A percentile compares a stretch with the other conserved stretches of the same genome.
These are phyloP conservation scores for Campopleginae sp. DNA, from an alignment of 2,888 invertebrate species.

Conservation along the genomic window DNA sequence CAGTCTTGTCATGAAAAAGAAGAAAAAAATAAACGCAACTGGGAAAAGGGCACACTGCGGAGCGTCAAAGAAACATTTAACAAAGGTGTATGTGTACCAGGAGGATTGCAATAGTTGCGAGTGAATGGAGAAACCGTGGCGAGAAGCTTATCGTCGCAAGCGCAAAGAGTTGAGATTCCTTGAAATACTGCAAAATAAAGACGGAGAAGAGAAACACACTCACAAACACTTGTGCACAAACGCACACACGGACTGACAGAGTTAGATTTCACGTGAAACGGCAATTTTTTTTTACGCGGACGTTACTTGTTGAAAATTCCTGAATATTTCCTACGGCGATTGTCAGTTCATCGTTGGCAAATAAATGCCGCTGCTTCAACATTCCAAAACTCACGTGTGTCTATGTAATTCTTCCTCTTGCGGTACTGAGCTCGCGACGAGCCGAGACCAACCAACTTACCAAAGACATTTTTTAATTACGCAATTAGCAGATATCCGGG, in stretches of 20 bases:
- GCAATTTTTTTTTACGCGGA: constrained; percentile 45
- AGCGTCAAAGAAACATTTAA: constrained; percentile 26
- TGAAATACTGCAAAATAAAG: constrained; percentile 38
- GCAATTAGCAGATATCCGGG: constrained; percentile 52
- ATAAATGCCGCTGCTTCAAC: constrained; percentile 35
- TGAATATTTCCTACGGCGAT: constrained; percentile 34
- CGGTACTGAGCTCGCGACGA: constrained; percentile 15
- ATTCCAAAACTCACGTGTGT: constrained; percentile 34
- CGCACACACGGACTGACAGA: neutral
- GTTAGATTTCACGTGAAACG: constrained; percentile 53
- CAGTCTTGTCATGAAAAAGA: constrained; percentile 16
- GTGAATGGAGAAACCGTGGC: constrained; percentile 41
- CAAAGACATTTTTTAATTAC: constrained; percentile 52
- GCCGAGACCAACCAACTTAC: constrained; percentile 5
- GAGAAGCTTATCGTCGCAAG: constrained; percentile 35
- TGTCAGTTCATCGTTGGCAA: constrained; percentile 35
- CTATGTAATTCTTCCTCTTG: neutral
- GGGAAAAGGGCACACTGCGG: constrained; percentile 29
- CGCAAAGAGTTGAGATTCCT: constrained; percentile 43
- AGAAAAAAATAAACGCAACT: neutral
- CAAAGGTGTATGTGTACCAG: constrained; percentile 15
- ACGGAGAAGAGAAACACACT: constrained; percentile 17
- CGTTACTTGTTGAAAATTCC: constrained; percentile 38
- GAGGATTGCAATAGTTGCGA: constrained; percentile 24
- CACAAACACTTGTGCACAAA: neutral